Evolutionary conservation across 2,797 vertebrate species (phyloP).

Genomic region (Aldrovandia affinis): DNA sequence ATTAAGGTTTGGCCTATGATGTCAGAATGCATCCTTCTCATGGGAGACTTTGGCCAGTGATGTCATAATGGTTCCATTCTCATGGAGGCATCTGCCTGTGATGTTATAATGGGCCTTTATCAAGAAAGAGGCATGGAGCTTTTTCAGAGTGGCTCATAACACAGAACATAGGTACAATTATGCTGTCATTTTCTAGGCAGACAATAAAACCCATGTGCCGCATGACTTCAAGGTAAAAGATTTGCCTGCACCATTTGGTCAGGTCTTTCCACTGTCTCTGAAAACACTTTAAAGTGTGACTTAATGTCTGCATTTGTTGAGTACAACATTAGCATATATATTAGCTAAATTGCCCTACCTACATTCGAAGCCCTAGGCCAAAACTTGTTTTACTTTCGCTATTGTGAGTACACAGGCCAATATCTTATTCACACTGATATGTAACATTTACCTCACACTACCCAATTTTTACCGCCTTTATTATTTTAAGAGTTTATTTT

Average conservation of each 20-base stretch:
- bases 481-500: too few species aligned
- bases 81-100: not conserved
- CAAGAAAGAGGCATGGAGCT: not conserved
- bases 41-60: not conserved
- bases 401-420: not conserved
- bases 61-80: not conserved
- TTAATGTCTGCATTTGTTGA: not conserved
- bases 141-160: not conserved
- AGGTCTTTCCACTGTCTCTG: not conserved
- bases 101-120: not conserved
- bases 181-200: not conserved
- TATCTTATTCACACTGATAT: too few species aligned
- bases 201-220: not conserved
- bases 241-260: not conserved
- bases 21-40: not conserved
- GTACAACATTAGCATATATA: not conserved
- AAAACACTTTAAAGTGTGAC: conserved; percentile 3
- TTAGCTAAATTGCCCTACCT: not conserved
- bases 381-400: not conserved
- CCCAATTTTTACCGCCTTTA: too few species aligned
- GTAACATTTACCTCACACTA: too few species aligned
- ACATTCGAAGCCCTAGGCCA: not conserved
- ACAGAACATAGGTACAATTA: not conserved
- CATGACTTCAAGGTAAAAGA: not conserved
- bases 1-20: not conserved